phyloP scores from a whole-genome alignment of 2,797 vertebrate species.

The Melanotaenia maccullochi region DNA sequence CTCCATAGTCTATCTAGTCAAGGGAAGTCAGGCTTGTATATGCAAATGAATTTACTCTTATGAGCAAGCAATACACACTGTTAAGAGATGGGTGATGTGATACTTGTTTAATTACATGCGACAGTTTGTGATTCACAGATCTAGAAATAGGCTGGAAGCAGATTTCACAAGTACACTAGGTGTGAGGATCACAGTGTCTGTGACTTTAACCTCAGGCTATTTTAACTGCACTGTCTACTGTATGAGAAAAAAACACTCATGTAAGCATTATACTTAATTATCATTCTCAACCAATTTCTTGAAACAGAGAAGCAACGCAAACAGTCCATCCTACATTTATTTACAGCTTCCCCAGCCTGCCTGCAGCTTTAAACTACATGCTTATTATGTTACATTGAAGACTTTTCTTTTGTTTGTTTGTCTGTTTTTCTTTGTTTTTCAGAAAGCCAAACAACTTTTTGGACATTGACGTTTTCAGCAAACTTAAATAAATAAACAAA shows the following conservation, averaged over 20 bases:
- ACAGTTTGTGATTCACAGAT: constrained; percentile 48
- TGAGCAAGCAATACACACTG: constrained; percentile 1
- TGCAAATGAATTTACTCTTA: not conserved
- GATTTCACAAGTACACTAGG: constrained; percentile 49
- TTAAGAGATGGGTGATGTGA: constrained; percentile 14
- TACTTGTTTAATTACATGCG: constrained; percentile 32
- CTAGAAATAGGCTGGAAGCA: constrained; percentile 34
- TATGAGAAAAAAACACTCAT: not conserved
- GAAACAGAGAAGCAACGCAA: not conserved
- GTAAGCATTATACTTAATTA: not conserved
- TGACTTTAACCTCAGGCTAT: constrained; percentile 34
- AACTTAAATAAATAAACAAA: not conserved
- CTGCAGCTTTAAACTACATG: not conserved
- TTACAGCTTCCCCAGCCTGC: not conserved
- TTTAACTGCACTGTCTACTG: constrained; percentile 10
- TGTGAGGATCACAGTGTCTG: constrained; percentile 26
- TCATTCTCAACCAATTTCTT: not conserved
- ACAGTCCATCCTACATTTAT: not conserved
- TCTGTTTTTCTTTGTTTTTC: not conserved
- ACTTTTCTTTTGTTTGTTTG: not conserved
- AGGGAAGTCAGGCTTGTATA: constrained; percentile 13
- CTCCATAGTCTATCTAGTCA: not conserved
- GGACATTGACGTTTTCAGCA: not conserved
- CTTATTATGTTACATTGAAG: not conserved
- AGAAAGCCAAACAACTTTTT: not conserved